A percentile compares a stretch with the other conserved stretches of the same genome.
phyloP scores from a whole-genome alignment of 1,140 invertebrate species.

The Prorops nasuta region DNA sequence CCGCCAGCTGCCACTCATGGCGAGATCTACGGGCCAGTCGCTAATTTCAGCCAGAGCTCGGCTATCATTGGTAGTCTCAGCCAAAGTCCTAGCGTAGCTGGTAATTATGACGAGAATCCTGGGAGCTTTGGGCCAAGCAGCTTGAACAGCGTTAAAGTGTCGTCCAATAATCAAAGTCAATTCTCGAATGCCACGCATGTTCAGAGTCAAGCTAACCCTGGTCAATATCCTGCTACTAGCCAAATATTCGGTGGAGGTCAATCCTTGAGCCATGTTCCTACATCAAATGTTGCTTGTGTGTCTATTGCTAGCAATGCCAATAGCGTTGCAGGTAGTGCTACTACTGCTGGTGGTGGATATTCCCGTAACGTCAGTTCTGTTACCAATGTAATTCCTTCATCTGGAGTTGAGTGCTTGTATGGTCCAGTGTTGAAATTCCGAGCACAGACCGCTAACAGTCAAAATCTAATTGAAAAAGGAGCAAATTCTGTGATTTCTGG shows the following conservation, averaged over 20 bases:
- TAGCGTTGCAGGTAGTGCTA: constrained; percentile 1
- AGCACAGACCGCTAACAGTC: constrained; percentile 30
- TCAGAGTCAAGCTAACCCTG: constrained; percentile 16
- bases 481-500: constrained; percentile 30
- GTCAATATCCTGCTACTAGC: constrained; percentile 13
- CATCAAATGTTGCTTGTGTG: constrained; percentile 6
- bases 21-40: constrained; percentile 52
- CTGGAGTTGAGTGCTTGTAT: constrained; percentile 42
- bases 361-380: constrained; percentile 18
- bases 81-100: constrained; percentile 40
- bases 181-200: constrained; percentile 16
- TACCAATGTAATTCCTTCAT: constrained; percentile 13
- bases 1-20: constrained; percentile 20
- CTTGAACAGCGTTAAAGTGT: constrained; percentile 21
- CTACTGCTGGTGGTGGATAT: constrained; percentile 5
- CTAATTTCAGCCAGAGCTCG: constrained; percentile 50
- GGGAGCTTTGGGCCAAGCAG: constrained; percentile 38
- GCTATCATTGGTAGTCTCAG: constrained; percentile 50
- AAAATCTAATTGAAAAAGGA: too few relatives aligned
- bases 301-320: constrained; percentile 10
- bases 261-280: neutral
- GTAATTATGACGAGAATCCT: constrained; percentile 36
- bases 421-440: constrained; percentile 53
- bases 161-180: constrained; percentile 11
- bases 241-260: constrained; percentile 17